These are phyloP conservation scores for Sebastes ruberrimus DNA, from an alignment of 2,797 vertebrate genomes.

Conservation along the genomic window DNA sequence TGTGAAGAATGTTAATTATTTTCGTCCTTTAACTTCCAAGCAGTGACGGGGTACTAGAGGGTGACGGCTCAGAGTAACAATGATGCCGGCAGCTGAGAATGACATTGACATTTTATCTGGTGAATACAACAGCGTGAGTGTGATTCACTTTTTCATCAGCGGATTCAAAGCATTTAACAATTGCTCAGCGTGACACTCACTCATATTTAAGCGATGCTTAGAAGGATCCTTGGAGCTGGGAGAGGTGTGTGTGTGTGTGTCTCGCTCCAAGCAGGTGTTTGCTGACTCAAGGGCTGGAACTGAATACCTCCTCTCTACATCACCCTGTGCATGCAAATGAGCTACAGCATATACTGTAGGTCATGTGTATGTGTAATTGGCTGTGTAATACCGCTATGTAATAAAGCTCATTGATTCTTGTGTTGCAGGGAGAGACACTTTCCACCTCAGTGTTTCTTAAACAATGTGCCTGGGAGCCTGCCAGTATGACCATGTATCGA, in stretches of 20 bases:
- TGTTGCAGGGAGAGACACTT: not conserved
- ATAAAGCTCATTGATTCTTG: constrained; percentile 4
- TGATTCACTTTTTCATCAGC: constrained; percentile 7
- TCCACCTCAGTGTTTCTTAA: not conserved
- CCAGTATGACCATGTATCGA: constrained; percentile 4
- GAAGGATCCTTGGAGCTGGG: not conserved
- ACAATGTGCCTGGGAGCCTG: not conserved
- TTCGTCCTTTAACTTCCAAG: not conserved
- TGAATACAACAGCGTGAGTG: not conserved
- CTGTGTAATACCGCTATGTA: constrained; percentile 2
- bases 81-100: not conserved
- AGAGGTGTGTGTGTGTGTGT: not conserved
- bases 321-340: not conserved
- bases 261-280: not conserved
- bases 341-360: not conserved
- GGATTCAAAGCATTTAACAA: not conserved
- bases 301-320: not conserved
- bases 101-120: constrained; percentile 2
- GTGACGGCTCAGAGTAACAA: not conserved
- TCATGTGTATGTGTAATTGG: constrained; percentile 21
- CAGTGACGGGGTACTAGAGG: not conserved
- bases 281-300: not conserved
- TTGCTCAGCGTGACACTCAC: not conserved
- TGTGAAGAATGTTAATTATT: constrained; percentile 22
- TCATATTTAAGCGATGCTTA: not conserved